Evolutionary conservation across 2,888 invertebrate species (phyloP), one percentile per base, ranked within the genome.

Genomic region (Coelinius sp.): DNA sequence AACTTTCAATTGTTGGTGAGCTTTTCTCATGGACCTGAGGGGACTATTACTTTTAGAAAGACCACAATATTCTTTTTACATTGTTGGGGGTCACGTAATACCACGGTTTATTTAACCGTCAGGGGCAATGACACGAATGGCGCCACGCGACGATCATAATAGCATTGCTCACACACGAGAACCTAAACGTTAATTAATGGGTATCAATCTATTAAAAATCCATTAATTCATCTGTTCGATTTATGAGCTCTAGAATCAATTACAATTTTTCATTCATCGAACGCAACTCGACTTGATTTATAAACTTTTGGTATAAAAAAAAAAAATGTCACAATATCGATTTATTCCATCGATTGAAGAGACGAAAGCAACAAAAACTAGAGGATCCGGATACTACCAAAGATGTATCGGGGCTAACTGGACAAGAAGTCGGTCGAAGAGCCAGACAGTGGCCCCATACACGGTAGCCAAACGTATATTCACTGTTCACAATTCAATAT

Each of bases 91-190:
- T 59, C 59, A 59, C 59, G 35, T 59, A 59, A 59, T 59, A 59
- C 35, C 59, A 10, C 20, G 59, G 59, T 59, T 59, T 59, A 59
- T 31, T 59, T 59, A 59, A 59, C 35, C 35, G 59, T 59, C 59
- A 59, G 59, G 56, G 59, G 59, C 59, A 59, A 59, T 59, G 59
- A 59, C 59, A 59, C 59, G 17, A 31, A 59, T 35, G 20, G 59
- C 59, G 35, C 59, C 59, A 35, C 56, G 31, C 56, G 20, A 49
- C 31, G 59, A 59, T 59, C 31, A 35, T 59, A 59, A 59, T 59
- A 59, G 59, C 31, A 27, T 31, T 35, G 59, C 59, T 14, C 27
- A 27, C 49, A 8, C 22, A 22, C n/a, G 35, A 59, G 59, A n/a
- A 35, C 25, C 12, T 14, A 20, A 31, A 1, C 59, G 31, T 31